Conservation (phyloP, 2,888 invertebrate genomes). For the Polietes domitor region DNA sequence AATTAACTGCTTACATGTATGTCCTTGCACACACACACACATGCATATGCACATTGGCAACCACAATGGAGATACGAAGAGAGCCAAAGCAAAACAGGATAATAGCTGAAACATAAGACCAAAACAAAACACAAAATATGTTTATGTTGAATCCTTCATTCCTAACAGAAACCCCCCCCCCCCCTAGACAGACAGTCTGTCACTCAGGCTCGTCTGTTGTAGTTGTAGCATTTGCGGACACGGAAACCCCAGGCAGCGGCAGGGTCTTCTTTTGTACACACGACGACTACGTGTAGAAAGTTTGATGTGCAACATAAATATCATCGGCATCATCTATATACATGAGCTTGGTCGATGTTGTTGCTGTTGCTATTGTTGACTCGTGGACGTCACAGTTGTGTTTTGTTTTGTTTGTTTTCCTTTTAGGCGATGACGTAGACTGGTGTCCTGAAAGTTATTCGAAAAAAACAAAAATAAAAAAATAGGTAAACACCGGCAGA, state of each 20-base stretch:
- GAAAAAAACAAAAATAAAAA: too few relatives aligned
- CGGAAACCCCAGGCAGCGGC: neutral
- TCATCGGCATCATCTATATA: neutral
- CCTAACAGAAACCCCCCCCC: neutral
- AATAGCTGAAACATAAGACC: neutral
- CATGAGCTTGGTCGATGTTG: neutral
- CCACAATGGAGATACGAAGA: neutral
- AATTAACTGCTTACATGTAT: conserved; percentile 77
- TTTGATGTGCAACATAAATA: conserved; percentile 3
- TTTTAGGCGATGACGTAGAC: too few relatives aligned
- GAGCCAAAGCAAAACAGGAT: neutral
- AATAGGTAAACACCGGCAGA: too few relatives aligned
- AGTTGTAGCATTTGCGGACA: neutral
- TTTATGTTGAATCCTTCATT: neutral
- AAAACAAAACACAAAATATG: neutral
- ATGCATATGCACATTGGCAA: neutral
- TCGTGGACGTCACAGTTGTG: too few relatives aligned
- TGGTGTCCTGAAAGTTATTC: neutral
- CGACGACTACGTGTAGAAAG: neutral
- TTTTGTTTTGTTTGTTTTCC: too few relatives aligned
- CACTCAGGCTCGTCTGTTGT: neutral
- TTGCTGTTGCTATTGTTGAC: neutral
- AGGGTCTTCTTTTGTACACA: too few relatives aligned
- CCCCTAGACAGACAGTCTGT: neutral
- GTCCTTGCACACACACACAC: conserved; percentile 22